Percentiles rank a stretch among this genome's conserved stretches.
Conservation (phyloP, 2,113 vertebrate genomes). For the Hypanus sabinus region DNA sequence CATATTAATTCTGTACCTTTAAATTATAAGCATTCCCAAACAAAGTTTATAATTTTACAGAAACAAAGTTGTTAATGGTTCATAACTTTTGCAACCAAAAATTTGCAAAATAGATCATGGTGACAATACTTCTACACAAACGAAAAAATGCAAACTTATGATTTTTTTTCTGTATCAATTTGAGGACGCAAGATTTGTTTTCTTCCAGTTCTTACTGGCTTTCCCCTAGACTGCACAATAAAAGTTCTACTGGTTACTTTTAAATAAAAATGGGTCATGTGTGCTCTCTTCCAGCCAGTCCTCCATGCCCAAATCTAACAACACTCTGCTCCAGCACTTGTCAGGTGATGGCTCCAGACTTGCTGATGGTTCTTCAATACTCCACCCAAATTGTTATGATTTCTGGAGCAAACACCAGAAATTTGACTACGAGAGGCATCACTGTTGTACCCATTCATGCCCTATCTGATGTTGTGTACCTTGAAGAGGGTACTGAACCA, state of each 20-base stretch:
- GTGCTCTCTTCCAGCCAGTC: neutral
- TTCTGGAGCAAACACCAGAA: neutral
- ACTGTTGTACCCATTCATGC: neutral
- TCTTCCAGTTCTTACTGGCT: neutral
- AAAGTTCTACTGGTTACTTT: neutral
- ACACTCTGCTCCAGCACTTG: neutral
- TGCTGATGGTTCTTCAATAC: slow-evolving; percentile 13
- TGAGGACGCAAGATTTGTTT: neutral
- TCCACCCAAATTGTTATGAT: neutral
- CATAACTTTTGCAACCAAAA: neutral
- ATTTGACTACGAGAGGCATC: neutral
- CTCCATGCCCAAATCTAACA: too few relatives aligned
- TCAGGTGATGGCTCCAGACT: neutral
- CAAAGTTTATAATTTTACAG: neutral
- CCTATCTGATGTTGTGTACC: slow-evolving; percentile 3
- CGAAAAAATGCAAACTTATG: neutral
- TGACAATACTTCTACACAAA: neutral
- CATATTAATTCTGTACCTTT: neutral
- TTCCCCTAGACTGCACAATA: neutral
- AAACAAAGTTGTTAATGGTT: neutral
- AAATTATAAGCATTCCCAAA: neutral
- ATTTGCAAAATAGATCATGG: neutral
- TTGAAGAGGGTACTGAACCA: slow-evolving; percentile 16
- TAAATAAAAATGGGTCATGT: neutral
- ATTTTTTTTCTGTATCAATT: neutral